A percentile compares a stretch with the other conserved stretches of the same genome.
phyloP scores from a whole-genome alignment of 2,797 vertebrate genomes.

The Austrolebias charrua region DNA sequence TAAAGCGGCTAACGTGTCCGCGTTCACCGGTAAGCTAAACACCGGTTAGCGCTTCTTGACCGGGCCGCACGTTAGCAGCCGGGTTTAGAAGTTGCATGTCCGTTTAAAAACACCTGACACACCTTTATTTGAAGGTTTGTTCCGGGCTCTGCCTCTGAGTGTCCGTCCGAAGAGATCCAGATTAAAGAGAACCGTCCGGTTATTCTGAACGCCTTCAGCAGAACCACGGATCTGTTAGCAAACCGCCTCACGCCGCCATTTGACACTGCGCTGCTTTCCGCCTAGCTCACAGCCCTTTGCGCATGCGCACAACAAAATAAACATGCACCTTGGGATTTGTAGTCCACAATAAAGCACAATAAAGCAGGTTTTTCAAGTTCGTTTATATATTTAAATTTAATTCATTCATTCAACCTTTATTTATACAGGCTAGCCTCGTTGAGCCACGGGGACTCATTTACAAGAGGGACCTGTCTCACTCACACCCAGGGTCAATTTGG shows the following conservation, averaged over 20 bases:
- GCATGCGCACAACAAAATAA: slow-evolving; percentile 37
- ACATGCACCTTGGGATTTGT: slow-evolving; percentile 41
- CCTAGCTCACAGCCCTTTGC: slow-evolving; percentile 47
- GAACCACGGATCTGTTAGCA: slow-evolving; percentile 33
- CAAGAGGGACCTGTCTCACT: too few species aligned
- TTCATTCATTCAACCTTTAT: too few species aligned
- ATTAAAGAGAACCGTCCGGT: background rate
- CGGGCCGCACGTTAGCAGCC: slow-evolving; percentile 29
- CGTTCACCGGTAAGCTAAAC: slow-evolving; percentile 19
- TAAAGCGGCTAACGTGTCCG: too few species aligned
- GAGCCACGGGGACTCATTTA: too few species aligned
- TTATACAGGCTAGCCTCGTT: too few species aligned
- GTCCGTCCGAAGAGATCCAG: background rate
- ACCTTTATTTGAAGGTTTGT: slow-evolving; percentile 39
- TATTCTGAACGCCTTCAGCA: slow-evolving; percentile 7
- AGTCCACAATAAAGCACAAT: slow-evolving; percentile 36
- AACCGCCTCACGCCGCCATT: slow-evolving; percentile 77
- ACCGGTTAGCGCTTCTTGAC: background rate
- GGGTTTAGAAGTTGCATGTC: background rate
- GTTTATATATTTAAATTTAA: too few species aligned
- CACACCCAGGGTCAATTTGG: too few species aligned
- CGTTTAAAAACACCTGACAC: background rate
- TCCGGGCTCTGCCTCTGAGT: background rate
- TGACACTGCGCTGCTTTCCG: slow-evolving; percentile 71
- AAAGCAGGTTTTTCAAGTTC: too few species aligned